Conservation (phyloP, 1,140 invertebrate genomes). For the Laodelphax striatellus region DNA sequence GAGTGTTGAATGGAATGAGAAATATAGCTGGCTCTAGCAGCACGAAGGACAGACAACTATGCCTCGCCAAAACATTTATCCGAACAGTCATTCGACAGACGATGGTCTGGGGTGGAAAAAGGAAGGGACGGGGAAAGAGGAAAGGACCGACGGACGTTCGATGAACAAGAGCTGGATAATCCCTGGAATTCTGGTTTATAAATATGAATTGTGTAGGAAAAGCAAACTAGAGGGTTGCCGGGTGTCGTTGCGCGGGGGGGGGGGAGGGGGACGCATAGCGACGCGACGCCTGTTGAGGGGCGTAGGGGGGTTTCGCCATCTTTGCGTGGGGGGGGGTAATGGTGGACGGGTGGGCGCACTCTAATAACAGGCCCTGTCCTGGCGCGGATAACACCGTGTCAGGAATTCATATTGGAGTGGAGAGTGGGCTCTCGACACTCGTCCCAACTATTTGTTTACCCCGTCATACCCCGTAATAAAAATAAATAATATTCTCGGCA, state of each 20-base stretch:
- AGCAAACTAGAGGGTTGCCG: neutral
- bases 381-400: neutral
- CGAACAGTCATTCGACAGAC: no score
- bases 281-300: neutral
- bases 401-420: neutral
- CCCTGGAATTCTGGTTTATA: constrained; percentile 1
- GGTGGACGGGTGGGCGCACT: neutral
- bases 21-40: no score
- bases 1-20: no score
- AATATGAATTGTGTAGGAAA: constrained; percentile 1
- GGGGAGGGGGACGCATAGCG: neutral
- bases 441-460: neutral
- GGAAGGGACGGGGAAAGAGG: no score
- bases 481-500: constrained; percentile 1
- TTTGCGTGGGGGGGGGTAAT: neutral
- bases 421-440: neutral
- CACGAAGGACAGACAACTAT: no score
- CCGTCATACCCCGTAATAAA: neutral
- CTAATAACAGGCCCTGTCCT: constrained; percentile 1
- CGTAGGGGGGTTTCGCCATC: neutral
- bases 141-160: neutral
- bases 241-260: neutral
- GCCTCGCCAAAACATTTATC: no score
- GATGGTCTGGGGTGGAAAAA: no score
- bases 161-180: neutral